A percentile compares a stretch with the other conserved stretches of the same genome.
phyloP scores from a whole-genome alignment of 2,113 vertebrate genomes.

The Fulmarus glacialis region DNA sequence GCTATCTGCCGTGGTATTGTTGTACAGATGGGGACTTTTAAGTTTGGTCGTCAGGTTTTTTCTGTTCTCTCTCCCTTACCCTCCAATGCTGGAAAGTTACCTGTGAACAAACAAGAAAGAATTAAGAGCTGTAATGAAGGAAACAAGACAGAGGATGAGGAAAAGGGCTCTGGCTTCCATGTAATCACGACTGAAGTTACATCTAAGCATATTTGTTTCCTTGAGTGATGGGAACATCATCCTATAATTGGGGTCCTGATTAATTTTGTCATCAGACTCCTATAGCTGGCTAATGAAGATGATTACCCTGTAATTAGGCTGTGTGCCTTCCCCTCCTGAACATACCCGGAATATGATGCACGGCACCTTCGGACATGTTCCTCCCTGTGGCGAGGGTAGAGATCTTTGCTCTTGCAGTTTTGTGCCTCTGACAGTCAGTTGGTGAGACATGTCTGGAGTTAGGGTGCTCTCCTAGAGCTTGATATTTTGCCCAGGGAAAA shows the following conservation, averaged over 20 bases:
- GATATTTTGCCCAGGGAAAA: background rate
- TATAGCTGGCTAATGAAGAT: background rate
- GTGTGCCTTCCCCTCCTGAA: background rate
- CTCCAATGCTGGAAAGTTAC: background rate
- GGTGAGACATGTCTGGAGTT: background rate
- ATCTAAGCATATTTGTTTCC: background rate
- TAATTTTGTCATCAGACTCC: background rate
- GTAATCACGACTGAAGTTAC: background rate
- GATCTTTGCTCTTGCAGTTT: background rate
- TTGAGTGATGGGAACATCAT: background rate
- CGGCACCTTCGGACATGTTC: accelerated
- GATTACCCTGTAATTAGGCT: background rate
- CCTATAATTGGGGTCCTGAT: background rate
- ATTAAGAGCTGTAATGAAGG: background rate
- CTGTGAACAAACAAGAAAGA: background rate
- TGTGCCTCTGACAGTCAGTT: background rate
- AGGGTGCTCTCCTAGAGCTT: background rate
- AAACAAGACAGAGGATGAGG: background rate
- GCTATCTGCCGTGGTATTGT: background rate
- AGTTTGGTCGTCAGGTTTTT: background rate
- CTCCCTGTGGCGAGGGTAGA: background rate
- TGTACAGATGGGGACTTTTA: background rate
- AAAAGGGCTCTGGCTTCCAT: background rate
- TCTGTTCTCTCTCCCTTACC: background rate
- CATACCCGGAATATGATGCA: background rate